Evolutionary conservation across 2,888 invertebrate genomes (phyloP), one percentile per base, ranked within the genome.

Genomic region (Acronicta psi): DNA sequence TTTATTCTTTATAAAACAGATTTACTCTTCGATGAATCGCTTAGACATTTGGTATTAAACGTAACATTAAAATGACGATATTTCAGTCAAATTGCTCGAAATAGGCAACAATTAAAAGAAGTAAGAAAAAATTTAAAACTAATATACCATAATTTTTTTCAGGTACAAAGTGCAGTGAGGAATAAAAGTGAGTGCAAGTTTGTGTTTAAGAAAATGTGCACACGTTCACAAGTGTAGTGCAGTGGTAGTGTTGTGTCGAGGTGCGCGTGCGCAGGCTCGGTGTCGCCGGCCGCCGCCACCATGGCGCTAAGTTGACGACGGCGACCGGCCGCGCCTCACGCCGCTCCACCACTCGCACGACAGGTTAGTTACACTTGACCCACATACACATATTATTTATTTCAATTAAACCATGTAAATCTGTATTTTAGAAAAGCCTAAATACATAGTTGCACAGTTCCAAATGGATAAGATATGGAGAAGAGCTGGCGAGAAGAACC

Each of bases 261-360:
- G 81, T 81, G 82, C 75, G 67, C 62, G 73, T 59, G 73, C 59
- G 77, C 76, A 71, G 69, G 73, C 77, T 70, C 56, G 59, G 42
- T 25, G 82, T 72, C 63, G 80, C 79, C 75, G 71, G 78, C 75
- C 66, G 80, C 73, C 76, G 76, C 67, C 77, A 85, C 63, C 66
- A 93, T 92, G 93, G 84, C 90, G 85, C 85, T 85, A 86, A 93
- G 93, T 92, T 93, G 93, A 93, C 92, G 84, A 84, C 91, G 91
- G 93, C 82, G 83, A 84, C 70, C 80, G 83, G 91, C 92, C 92
- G 93, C 92, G 85, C 85, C 90, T 90, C 91, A 87, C 91, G 91
- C 91, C 91, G 91, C 90, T 83, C 81, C 78, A 86, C 85, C 82
- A 85, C 83, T 82, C 80, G 78, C 79, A 80, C 80, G 73, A 81